Base-by-base conservation (phyloP, 1,140 invertebrate species). In the Drosophila melanica region DNA sequence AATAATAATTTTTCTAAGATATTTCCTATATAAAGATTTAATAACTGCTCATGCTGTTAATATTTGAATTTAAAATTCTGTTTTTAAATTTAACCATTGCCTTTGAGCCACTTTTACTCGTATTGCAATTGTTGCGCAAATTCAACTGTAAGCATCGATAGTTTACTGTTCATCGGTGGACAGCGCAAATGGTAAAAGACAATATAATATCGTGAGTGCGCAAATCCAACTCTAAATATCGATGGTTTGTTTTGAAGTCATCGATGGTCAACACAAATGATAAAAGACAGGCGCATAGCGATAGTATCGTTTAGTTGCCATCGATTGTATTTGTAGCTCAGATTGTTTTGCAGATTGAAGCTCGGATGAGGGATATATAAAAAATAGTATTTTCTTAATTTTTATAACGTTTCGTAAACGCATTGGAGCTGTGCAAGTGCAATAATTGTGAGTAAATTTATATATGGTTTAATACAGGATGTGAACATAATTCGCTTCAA, bases 351-450 rank as follows among this genome's bases (percentile, higher is more conserved):
- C 65, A 73, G 70, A 81, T 87, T 81, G 77, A 85, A 86, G 76
- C 76, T 79, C 82, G 82, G 82, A 86, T 86, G 82, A 73, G 50
- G 77, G 82, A 81, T 73, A 85, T 70, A 70, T 63, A 58, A 55
- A 64, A 64, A 23, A 51, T 51, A 51, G 63, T 58, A 64, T 84
- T 77, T 69, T 76, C 70, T 64, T 81, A 70, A 78, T 66, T 79
- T 76, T 72, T 78, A 76, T 68, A 79, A 67, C 59, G 66, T 75
- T 81, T 67, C 41, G 78, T 66, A 79, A 78, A 71, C 82, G 82
- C 75, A 86, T 87, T 87, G 82, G 60, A 86, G 78, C 77, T 77
- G 74, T 82, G 67, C 74, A 77, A 86, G 81, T 81, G 81, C 72
- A 79, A 74, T 82, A 89, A 89, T 82, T 86, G 82, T 86, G 84